Conservation (phyloP, 2,888 invertebrate species). For the Chrysolina oricalcia region DNA sequence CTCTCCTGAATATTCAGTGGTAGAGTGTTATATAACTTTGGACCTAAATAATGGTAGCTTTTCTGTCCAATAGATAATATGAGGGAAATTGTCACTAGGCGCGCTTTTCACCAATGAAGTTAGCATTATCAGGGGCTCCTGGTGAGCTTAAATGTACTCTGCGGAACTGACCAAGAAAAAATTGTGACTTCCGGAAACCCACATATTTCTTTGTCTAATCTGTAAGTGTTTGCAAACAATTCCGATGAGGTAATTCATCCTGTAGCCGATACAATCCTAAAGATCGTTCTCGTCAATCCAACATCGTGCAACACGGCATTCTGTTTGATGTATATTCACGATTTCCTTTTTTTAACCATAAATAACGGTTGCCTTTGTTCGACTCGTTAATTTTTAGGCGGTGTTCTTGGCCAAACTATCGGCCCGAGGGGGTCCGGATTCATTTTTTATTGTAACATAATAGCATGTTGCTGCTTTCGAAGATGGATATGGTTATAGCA, state of each 20-base stretch:
- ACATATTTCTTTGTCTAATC: neutral
- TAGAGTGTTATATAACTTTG: no score
- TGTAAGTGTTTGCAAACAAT: neutral
- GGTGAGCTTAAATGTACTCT: neutral
- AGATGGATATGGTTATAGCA: constrained; percentile 44
- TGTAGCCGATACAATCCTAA: constrained; percentile 1
- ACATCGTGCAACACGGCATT: constrained; percentile 19
- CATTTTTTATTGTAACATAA: constrained; percentile 59
- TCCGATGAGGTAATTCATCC: neutral
- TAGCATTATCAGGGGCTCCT: no score
- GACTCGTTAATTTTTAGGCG: constrained; percentile 59
- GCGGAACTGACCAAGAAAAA: no score
- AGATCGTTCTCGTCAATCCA: constrained; percentile 19
- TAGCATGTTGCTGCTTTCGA: constrained; percentile 47
- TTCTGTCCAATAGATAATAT: no score
- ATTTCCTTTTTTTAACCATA: constrained; percentile 40
- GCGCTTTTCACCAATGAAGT: no score
- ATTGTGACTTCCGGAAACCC: neutral
- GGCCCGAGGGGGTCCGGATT: constrained; percentile 54
- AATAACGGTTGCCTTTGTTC: constrained; percentile 60
- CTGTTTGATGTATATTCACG: constrained; percentile 23
- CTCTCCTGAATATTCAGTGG: no score
- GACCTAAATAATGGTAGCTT: no score
- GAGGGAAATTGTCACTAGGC: no score
- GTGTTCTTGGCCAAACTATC: constrained; percentile 53